These are phyloP conservation scores for Onthophagus sagittarius DNA, from an alignment of 2,888 invertebrate species.

Conservation along the genomic window DNA sequence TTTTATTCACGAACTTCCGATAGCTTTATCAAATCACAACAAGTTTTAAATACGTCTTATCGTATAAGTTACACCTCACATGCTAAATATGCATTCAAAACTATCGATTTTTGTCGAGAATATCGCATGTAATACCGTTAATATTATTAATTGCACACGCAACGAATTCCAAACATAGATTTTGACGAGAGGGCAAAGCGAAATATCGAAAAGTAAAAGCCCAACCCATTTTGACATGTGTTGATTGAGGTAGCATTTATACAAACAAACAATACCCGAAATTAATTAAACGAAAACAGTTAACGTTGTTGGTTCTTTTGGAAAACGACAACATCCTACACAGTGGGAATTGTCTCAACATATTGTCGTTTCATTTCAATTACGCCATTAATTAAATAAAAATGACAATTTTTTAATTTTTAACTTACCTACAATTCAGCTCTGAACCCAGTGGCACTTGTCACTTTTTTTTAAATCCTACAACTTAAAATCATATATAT, in stretches of 20 bases:
- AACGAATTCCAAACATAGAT: neutral
- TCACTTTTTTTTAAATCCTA: no score
- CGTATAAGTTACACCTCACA: neutral
- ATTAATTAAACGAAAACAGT: slow-evolving; percentile 24
- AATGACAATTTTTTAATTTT: no score
- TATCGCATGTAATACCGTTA: neutral
- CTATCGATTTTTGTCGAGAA: neutral
- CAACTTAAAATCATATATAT: no score
- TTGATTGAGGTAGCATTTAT: slow-evolving; percentile 8
- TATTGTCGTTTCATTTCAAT: no score
- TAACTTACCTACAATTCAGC: no score
- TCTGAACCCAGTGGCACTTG: no score
- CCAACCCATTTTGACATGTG: neutral
- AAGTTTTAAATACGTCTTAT: neutral
- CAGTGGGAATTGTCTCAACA: neutral
- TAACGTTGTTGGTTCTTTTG: slow-evolving; percentile 15
- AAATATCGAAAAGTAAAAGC: neutral
- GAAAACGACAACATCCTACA: neutral
- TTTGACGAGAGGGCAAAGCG: neutral
- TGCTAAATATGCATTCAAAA: neutral
- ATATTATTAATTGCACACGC: neutral
- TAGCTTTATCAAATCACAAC: no score
- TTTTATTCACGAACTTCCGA: no score
- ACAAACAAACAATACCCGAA: slow-evolving; percentile 13
- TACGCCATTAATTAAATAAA: no score